phyloP scores from a whole-genome alignment of 2,113 vertebrate species.

The Megaceryle maxima region DNA sequence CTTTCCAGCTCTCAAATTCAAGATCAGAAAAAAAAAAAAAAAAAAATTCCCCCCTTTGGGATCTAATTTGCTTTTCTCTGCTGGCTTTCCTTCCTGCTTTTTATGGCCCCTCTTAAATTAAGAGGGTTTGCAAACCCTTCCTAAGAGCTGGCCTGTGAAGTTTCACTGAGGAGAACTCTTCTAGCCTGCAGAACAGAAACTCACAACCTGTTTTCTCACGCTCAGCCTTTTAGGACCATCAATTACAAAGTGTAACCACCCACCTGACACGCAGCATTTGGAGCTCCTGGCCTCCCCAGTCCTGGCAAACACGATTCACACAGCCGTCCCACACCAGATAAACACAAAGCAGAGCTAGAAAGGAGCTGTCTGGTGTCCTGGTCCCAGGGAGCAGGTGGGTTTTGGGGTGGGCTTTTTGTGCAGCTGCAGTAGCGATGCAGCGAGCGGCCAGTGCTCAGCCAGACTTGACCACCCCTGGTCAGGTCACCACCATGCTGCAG shows the following conservation, averaged over 20 bases:
- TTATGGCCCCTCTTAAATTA: neutral
- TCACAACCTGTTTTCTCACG: neutral
- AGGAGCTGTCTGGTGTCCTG: neutral
- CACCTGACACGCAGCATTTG: neutral
- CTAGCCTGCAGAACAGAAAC: neutral
- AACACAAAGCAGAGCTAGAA: neutral
- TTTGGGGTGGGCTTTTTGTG: neutral
- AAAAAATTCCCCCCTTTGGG: neutral
- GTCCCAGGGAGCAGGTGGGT: neutral
- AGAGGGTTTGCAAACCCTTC: neutral
- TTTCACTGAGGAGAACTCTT: neutral
- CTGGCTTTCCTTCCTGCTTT: neutral
- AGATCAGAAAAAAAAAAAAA: neutral
- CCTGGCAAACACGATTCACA: fast-evolving
- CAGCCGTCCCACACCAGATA: neutral
- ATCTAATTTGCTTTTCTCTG: neutral
- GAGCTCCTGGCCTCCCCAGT: neutral
- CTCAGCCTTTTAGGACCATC: neutral
- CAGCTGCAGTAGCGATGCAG: fast-evolving
- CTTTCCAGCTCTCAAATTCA: neutral
- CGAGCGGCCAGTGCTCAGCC: fast-evolving
- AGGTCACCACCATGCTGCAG: neutral
- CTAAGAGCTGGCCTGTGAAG: neutral
- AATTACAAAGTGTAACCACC: neutral
- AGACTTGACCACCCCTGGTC: neutral